Conservation (phyloP, 2,113 vertebrate species). For the Oophaga pumilio region DNA sequence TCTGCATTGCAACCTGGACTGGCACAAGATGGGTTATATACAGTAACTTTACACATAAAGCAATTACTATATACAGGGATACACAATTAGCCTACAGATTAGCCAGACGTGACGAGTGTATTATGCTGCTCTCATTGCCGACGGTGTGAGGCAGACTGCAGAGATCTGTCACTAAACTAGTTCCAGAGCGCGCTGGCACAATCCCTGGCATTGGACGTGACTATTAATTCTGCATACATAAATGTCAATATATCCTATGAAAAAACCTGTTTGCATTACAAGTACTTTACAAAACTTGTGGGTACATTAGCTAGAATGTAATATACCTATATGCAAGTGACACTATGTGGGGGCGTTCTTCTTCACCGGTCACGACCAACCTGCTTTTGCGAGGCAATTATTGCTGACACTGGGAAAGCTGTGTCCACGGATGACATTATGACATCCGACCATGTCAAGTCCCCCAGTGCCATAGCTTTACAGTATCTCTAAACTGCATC, state of each 20-base stretch:
- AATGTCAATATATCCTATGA: not conserved
- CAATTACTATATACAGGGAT: no score
- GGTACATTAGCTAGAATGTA: no score
- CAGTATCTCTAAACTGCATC: no score
- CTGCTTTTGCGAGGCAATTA: no score
- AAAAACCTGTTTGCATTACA: not conserved
- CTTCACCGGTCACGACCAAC: no score
- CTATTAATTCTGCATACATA: not conserved
- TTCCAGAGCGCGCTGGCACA: not conserved
- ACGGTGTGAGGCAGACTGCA: not conserved
- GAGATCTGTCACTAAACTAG: not conserved
- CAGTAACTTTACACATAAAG: not conserved
- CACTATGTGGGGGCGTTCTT: no score
- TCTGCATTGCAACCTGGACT: not conserved
- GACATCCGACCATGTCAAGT: no score
- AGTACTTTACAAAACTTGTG: no score
- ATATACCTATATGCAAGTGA: no score
- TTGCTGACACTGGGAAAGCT: no score
- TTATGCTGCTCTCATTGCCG: not conserved
- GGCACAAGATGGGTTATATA: constrained; percentile 13
- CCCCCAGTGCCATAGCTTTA: no score
- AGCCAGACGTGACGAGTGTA: not conserved
- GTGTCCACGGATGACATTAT: no score
- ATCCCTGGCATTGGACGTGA: not conserved
- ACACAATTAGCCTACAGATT: not conserved